Evolutionary conservation across 2,797 vertebrate species (phyloP).

Genomic region (Ispidina picta): DNA sequence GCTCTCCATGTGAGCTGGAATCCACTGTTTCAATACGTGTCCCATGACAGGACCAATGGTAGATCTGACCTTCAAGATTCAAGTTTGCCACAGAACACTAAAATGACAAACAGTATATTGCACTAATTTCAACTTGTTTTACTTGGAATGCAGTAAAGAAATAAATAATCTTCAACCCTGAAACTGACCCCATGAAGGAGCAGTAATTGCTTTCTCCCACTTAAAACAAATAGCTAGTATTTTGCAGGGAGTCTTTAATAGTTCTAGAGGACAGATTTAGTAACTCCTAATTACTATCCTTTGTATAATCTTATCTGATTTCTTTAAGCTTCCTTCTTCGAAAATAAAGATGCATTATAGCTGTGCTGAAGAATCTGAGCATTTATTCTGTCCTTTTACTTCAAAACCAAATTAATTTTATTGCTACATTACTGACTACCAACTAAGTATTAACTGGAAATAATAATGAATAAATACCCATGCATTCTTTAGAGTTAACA

Average conservation of each 20-base stretch:
- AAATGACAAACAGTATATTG: not conserved
- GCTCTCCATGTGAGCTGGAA: not conserved
- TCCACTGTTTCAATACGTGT: not conserved
- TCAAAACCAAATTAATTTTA: not conserved
- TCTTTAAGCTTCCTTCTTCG: not conserved
- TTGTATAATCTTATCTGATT: constrained; percentile 4
- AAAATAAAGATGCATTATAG: constrained; percentile 7
- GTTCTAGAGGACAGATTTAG: not conserved
- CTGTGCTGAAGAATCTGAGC: not conserved
- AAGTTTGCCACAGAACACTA: not conserved
- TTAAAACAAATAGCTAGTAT: not conserved
- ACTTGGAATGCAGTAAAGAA: not conserved
- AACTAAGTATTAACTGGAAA: constrained; percentile 34
- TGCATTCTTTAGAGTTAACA: not conserved
- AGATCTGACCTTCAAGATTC: not conserved
- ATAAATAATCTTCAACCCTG: not conserved
- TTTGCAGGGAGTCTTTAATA: not conserved
- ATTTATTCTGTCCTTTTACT: not conserved
- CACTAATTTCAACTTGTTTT: not conserved
- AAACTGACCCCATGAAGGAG: not conserved
- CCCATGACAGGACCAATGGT: not conserved
- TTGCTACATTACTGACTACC: not conserved
- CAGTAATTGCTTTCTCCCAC: not conserved
- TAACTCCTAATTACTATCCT: not conserved
- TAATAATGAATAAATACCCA: not conserved